phyloP scores from a whole-genome alignment of 1,140 invertebrate genomes.

The Neodiprion virginianus region DNA sequence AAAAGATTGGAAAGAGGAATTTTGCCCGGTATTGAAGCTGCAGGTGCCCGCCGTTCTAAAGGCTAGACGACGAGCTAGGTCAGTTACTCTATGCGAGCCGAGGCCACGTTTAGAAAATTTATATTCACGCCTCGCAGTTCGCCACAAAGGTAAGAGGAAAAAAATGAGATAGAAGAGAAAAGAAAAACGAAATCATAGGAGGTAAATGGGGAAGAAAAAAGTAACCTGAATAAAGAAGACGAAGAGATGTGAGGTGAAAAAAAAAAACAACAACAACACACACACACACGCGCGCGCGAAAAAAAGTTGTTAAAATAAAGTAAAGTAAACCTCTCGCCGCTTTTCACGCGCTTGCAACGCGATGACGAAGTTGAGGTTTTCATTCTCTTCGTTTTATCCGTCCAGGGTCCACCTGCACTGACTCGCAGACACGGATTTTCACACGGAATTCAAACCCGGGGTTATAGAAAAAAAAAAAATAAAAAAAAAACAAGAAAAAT shows the following conservation, averaged over 20 bases:
- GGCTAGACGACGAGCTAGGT: too few species aligned
- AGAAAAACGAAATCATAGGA: background rate
- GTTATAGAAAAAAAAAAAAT: too few species aligned
- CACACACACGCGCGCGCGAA: conserved; percentile 24
- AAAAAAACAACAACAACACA: too few species aligned
- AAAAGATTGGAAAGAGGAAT: too few species aligned
- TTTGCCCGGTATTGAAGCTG: too few species aligned
- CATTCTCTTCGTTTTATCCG: background rate
- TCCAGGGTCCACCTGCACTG: too few species aligned
- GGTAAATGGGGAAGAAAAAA: conserved; percentile 6
- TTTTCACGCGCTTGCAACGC: background rate
- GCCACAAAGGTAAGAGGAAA: background rate
- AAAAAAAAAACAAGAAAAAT: too few species aligned
- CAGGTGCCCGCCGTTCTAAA: too few species aligned
- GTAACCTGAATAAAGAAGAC: too few species aligned
- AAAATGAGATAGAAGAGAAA: background rate
- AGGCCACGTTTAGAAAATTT: background rate
- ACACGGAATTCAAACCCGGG: background rate
- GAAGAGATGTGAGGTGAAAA: too few species aligned
- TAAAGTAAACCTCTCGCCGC: background rate
- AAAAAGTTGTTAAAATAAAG: conserved; percentile 18
- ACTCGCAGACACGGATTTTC: background rate
- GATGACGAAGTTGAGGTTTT: background rate
- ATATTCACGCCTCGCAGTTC: conserved; percentile 12
- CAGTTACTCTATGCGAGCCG: too few species aligned